phyloP scores from a whole-genome alignment of 2,113 vertebrate genomes.

The Lophotis ruficrista region DNA sequence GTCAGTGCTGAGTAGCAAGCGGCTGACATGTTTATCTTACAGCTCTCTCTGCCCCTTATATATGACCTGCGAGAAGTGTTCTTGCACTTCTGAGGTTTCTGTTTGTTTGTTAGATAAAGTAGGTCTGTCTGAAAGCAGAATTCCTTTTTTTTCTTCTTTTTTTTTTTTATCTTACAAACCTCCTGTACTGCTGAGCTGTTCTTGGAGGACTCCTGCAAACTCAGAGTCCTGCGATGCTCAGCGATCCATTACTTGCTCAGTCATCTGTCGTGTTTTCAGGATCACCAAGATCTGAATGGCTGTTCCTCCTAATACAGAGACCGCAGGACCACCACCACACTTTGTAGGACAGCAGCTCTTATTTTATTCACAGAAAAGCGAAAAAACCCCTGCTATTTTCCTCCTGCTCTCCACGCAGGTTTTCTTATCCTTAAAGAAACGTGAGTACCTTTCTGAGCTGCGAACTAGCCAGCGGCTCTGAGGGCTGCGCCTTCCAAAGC shows the following conservation, averaged over 20 bases:
- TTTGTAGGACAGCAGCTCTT: background rate
- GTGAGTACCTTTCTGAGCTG: background rate
- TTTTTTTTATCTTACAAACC: background rate
- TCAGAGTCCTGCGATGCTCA: background rate
- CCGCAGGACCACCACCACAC: accelerated
- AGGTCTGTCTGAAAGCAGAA: conserved; percentile 1
- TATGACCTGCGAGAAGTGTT: conserved; percentile 9
- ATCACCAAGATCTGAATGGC: background rate
- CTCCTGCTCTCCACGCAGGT: background rate
- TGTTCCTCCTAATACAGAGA: background rate
- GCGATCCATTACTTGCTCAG: background rate
- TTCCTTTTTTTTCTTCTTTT: background rate
- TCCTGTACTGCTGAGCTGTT: background rate
- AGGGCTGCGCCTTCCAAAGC: background rate
- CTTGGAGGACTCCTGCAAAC: background rate
- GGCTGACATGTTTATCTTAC: conserved; percentile 40
- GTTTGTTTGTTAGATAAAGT: conserved; percentile 9
- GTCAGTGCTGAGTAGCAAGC: background rate
- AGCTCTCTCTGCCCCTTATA: conserved; percentile 13
- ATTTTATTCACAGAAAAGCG: background rate
- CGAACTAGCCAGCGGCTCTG: background rate
- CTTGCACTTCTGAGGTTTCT: background rate
- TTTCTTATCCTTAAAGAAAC: background rate
- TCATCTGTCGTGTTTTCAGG: background rate
- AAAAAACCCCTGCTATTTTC: background rate